Conservation (phyloP, 53 echinoderm and acorn worm genomes). For the Echinometra lucunter region DNA sequence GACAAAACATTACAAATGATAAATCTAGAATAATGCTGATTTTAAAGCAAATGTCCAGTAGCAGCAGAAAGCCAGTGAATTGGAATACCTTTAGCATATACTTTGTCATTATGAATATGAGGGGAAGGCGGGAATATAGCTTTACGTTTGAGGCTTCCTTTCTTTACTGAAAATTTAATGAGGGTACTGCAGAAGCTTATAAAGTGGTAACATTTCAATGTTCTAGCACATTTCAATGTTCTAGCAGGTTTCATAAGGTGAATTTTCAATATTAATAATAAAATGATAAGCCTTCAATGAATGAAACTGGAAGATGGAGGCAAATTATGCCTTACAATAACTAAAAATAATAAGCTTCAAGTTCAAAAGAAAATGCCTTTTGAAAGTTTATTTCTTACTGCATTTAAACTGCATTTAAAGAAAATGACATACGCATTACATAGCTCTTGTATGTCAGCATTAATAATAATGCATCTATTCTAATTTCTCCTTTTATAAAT, state of each 20-base stretch:
- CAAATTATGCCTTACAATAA: not conserved
- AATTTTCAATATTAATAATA: not conserved
- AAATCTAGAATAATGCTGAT: not conserved
- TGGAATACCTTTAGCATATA: not conserved
- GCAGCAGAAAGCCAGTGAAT: not conserved
- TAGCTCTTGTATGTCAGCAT: not conserved
- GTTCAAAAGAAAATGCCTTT: conserved; percentile 3
- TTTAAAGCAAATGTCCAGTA: not conserved
- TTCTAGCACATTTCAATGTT: too few relatives aligned
- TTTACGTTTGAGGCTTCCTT: not conserved
- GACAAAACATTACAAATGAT: conserved; percentile 16
- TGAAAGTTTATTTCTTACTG: not conserved
- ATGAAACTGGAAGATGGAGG: not conserved
- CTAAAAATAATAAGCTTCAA: not conserved
- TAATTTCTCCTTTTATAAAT: not conserved
- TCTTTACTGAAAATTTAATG: not conserved
- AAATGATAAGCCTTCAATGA: not conserved
- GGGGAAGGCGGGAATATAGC: too few relatives aligned
- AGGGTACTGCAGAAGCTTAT: not conserved
- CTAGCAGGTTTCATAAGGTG: conserved; percentile 8
- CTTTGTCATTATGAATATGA: not conserved
- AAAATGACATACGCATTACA: not conserved
- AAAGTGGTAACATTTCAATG: not conserved
- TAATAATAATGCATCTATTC: not conserved
- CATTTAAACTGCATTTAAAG: not conserved